Percentiles rank a stretch among this genome's conserved stretches.
Conservation (phyloP, 1,140 invertebrate genomes). For the Samia ricini region DNA sequence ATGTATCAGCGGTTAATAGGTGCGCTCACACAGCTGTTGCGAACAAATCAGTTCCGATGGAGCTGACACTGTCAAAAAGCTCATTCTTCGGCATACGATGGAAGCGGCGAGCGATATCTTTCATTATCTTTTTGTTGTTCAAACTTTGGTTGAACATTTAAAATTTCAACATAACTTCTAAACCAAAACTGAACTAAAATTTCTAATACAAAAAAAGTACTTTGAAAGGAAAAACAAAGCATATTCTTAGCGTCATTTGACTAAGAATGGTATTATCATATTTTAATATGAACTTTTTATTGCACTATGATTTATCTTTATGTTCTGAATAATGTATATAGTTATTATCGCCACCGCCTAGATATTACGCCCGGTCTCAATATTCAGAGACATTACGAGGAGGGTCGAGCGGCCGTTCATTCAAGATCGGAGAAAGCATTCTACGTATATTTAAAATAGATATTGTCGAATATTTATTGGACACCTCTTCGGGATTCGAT, state of each 20-base stretch:
- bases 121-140: not conserved
- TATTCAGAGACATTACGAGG: conserved; percentile 55
- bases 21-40: conserved; percentile 71
- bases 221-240: no score
- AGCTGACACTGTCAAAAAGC: conserved; percentile 74
- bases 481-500: conserved; percentile 64
- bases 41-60: conserved; percentile 76
- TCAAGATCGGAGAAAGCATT: conserved; percentile 71
- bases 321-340: not conserved
- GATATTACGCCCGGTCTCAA: conserved; percentile 23
- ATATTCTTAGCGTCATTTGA: not conserved
- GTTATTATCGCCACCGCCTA: conserved; percentile 18
- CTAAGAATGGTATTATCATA: not conserved
- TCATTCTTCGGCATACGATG: conserved; percentile 35
- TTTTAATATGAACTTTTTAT: not conserved
- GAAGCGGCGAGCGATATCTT: conserved; percentile 34
- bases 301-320: not conserved
- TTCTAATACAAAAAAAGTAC: no score
- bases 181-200: not conserved
- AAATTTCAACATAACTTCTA: not conserved
- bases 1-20: conserved; percentile 77
- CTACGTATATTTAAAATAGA: conserved; percentile 73
- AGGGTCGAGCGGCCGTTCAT: conserved; percentile 67
- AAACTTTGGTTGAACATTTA: not conserved
- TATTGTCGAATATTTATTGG: conserved; percentile 69